Evolutionary conservation across 2,113 vertebrate genomes (phyloP).

Genomic region (Tachycineta bicolor): DNA sequence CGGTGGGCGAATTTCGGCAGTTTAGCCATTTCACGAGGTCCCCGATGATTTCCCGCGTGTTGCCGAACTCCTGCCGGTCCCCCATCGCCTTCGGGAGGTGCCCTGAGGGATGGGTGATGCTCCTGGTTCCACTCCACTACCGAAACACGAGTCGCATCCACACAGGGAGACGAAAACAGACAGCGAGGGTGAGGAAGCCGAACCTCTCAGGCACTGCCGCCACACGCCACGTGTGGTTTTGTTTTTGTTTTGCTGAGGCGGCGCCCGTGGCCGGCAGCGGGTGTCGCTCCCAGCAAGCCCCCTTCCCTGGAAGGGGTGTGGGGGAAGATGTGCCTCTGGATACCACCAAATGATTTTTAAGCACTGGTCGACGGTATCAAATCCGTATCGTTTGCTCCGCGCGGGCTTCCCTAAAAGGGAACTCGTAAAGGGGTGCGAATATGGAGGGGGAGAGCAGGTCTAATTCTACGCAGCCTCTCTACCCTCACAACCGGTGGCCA

Average conservation of each 20-base stretch:
- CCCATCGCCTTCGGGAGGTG: rapidly evolving
- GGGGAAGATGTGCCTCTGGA: not conserved
- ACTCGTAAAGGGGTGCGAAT: rapidly evolving
- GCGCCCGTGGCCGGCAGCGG: not conserved
- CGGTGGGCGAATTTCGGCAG: not conserved
- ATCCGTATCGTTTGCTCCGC: rapidly evolving
- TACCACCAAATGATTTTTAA: not conserved
- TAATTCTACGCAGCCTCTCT: not conserved
- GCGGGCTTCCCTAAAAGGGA: not conserved
- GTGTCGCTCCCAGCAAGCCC: not conserved
- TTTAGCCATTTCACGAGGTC: not conserved
- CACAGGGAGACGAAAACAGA: rapidly evolving
- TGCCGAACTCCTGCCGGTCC: rapidly evolving
- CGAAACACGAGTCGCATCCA: not conserved
- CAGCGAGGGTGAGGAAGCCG: not conserved
- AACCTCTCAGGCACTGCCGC: rapidly evolving
- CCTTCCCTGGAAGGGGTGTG: not conserved
- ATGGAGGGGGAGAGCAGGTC: rapidly evolving
- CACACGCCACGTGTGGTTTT: not conserved
- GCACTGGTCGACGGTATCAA: not conserved
- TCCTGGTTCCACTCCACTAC: not conserved
- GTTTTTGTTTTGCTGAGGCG: not conserved
- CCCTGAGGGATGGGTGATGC: not conserved
- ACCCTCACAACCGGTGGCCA: too few relatives aligned
- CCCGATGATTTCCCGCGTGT: not conserved